phyloP scores from a whole-genome alignment of 2,113 vertebrate species.

The Hippopotamus amphibius region DNA sequence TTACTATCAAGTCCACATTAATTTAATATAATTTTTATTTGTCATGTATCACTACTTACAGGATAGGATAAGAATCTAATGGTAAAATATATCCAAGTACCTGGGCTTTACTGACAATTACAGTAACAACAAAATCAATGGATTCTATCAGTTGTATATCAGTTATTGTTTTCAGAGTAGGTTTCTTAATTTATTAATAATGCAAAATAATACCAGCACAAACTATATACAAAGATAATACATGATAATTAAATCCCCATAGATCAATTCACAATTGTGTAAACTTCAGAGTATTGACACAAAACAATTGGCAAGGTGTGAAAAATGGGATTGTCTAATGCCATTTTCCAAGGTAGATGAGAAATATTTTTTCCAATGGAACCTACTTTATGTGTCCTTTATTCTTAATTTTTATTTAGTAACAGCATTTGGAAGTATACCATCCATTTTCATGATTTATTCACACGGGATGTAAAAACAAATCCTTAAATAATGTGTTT shows the following conservation, averaged over 20 bases:
- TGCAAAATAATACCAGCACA: background rate
- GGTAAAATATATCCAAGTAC: background rate
- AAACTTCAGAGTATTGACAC: background rate
- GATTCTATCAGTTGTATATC: background rate
- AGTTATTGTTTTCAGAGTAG: slow-evolving; percentile 22
- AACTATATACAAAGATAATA: background rate
- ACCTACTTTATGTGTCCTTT: background rate
- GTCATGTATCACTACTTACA: background rate
- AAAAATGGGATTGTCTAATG: background rate
- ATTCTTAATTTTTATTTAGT: background rate
- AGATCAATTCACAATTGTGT: background rate
- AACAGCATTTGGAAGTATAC: background rate
- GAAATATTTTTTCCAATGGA: background rate
- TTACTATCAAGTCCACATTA: background rate
- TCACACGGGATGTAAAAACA: background rate
- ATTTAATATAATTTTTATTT: slow-evolving; percentile 22
- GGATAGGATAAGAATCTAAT: background rate
- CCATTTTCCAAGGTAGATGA: background rate
- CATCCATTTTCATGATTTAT: background rate
- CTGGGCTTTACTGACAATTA: background rate
- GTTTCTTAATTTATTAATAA: slow-evolving; percentile 61
- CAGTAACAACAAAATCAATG: slow-evolving; percentile 7
- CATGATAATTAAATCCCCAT: background rate
- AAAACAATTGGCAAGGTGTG: background rate
- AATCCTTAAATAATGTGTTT: rapidly evolving